A percentile compares a stretch with the other conserved stretches of the same genome.
Conservation (phyloP, 1,140 invertebrate species). For the Eurosta solidaginis region DNA sequence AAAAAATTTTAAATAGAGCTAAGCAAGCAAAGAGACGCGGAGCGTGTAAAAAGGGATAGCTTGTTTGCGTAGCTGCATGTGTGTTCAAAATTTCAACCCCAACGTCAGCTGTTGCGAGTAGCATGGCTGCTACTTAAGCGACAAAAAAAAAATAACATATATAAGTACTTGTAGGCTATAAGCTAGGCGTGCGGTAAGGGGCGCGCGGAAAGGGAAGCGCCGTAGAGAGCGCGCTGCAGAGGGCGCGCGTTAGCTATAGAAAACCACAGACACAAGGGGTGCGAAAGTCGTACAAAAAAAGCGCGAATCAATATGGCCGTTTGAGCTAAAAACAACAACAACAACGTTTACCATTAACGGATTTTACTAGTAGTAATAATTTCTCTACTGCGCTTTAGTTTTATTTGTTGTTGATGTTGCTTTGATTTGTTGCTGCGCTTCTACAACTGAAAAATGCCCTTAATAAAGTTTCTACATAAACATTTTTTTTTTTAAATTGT, state of each 20-base stretch:
- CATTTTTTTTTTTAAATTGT: too few species aligned
- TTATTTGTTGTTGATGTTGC: too few species aligned
- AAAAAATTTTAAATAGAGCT: too few species aligned
- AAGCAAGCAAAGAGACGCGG: background rate
- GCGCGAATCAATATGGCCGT: slow-evolving; percentile 19
- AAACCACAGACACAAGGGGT: slow-evolving; percentile 4
- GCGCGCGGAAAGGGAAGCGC: too few species aligned
- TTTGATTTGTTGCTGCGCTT: too few species aligned
- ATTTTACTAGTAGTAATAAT: background rate
- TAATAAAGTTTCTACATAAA: too few species aligned
- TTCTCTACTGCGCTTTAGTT: too few species aligned
- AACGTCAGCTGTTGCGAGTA: slow-evolving; percentile 8
- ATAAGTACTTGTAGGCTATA: too few species aligned
- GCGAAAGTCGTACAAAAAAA: background rate
- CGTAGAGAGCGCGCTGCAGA: background rate
- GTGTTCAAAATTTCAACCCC: slow-evolving; percentile 18
- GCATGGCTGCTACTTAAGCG: background rate
- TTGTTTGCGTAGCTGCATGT: slow-evolving; percentile 11
- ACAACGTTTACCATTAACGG: slow-evolving; percentile 16
- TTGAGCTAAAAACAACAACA: too few species aligned
- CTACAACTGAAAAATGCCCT: too few species aligned
- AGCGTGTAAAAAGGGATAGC: background rate
- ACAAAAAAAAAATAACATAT: too few species aligned
- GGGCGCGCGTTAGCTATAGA: background rate
- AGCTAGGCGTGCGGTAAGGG: too few species aligned